Base-by-base conservation (phyloP, 2,888 invertebrate species). In the Allygus modestus region DNA sequence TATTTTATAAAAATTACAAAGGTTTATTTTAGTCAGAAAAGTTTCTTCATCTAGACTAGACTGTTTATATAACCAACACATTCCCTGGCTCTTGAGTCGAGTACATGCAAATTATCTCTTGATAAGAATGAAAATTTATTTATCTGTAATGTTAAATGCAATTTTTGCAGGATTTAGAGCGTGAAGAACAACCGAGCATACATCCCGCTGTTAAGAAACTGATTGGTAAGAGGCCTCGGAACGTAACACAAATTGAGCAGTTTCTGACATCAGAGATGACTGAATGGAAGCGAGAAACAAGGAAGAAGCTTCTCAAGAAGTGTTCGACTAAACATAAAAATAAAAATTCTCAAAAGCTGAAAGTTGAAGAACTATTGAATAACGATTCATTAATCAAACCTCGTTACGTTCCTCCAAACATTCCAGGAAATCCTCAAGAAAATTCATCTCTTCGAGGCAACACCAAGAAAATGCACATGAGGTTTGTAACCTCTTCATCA, bases 161-260 rank as follows among this genome's bases (percentile, higher is more conserved):
- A 7, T 37, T 37, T 77, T 51, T 51, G 1, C 51, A 77, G 77
- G 28, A 51, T 23, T 0, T 1, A 23, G 77, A 77, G n/a, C 28
- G n/a, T 0, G 83, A 83, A 0, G 83, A 83, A 12, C 92, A 92
- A 87, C 90, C 90, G 26, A 90, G 92, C 4, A 92, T 97, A 73
- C 97, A 97, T 91, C 97, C 97, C 0, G 95, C 97, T 0, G 91
- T 96, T 0, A 94, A 94, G 84, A 95, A 95, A 88, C 91, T 96
- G 15, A 91, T 96, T 0, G 82, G 79, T 11, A 82, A 82, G 20
- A 37, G 77, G 17, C 84, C 84, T 12, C 20, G 28, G 0, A 15
- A 23, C 31, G 58, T 12, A 5, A 33, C 41, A 28, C 83, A 82
- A 9, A 15, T 81, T 15, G 58, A 79, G 28, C 33, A 58, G 58